A percentile compares a stretch with the other conserved stretches of the same genome.
Evolutionary conservation across 2,888 invertebrate species (phyloP).

Genomic region (Nineta flava): DNA sequence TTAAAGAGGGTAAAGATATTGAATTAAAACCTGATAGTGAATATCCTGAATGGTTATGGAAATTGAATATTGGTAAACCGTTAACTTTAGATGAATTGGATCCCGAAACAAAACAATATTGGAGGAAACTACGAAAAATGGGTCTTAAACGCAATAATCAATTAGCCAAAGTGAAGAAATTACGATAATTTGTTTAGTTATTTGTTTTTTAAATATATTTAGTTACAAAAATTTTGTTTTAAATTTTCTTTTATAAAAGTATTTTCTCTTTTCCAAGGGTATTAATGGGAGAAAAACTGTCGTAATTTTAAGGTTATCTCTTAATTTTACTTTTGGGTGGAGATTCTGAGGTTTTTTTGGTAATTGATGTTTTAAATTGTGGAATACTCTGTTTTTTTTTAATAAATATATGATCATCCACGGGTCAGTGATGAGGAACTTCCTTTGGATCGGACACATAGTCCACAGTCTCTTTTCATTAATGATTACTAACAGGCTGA

Average conservation of each 20-base stretch:
- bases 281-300: no score
- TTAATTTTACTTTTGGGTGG: no score
- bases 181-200: conserved; percentile 28
- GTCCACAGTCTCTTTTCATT: no score
- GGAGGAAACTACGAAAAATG: conserved; percentile 53
- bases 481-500: no score
- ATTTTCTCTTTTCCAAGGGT: neutral
- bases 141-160: conserved; percentile 47
- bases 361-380: no score
- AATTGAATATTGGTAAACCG: conserved; percentile 43
- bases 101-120: conserved; percentile 64
- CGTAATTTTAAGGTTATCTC: no score
- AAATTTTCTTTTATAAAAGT: neutral
- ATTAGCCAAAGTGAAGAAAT: conserved; percentile 37
- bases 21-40: conserved; percentile 58
- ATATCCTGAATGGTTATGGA: conserved; percentile 91
- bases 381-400: no score
- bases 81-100: conserved; percentile 58
- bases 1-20: conserved; percentile 64
- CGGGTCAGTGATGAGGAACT: no score
- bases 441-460: no score
- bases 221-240: neutral
- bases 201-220: conserved; percentile 1
- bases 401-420: no score
- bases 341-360: no score